Evolutionary conservation across 2,113 vertebrate species (phyloP).

Genomic region (Thalassarche chlororhynchos): DNA sequence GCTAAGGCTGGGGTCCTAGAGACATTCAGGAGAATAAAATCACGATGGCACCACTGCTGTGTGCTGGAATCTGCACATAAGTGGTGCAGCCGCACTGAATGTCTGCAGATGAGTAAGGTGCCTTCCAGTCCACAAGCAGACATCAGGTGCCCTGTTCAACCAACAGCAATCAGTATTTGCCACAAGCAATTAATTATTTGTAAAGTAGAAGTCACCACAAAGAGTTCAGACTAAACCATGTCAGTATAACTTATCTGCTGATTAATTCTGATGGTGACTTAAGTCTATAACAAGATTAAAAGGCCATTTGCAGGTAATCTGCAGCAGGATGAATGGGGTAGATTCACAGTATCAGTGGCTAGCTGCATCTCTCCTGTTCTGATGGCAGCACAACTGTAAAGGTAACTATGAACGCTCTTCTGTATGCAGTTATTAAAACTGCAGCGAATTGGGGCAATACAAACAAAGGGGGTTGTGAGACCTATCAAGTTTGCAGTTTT

Average conservation of each 20-base stretch:
- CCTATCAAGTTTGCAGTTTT: background rate
- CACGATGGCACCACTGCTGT: background rate
- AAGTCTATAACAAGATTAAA: background rate
- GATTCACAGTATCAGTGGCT: background rate
- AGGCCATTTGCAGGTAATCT: background rate
- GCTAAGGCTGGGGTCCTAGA: background rate
- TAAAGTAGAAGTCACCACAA: background rate
- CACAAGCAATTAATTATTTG: background rate
- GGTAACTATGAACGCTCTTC: background rate
- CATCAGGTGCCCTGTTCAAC: background rate
- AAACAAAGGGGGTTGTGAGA: background rate
- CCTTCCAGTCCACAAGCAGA: background rate
- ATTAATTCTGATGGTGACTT: background rate
- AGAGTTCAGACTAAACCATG: background rate
- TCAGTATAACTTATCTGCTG: background rate
- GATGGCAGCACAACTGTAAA: background rate
- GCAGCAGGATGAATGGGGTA: background rate
- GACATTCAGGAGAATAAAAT: background rate
- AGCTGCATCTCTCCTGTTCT: background rate
- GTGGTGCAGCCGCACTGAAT: background rate
- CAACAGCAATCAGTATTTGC: background rate
- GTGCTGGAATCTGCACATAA: background rate
- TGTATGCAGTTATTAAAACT: background rate
- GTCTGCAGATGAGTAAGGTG: background rate
- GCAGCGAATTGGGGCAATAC: background rate